A percentile compares a stretch with the other conserved stretches of the same genome.
Conservation (phyloP, 2,113 vertebrate species). For the Macquaria australasica region DNA sequence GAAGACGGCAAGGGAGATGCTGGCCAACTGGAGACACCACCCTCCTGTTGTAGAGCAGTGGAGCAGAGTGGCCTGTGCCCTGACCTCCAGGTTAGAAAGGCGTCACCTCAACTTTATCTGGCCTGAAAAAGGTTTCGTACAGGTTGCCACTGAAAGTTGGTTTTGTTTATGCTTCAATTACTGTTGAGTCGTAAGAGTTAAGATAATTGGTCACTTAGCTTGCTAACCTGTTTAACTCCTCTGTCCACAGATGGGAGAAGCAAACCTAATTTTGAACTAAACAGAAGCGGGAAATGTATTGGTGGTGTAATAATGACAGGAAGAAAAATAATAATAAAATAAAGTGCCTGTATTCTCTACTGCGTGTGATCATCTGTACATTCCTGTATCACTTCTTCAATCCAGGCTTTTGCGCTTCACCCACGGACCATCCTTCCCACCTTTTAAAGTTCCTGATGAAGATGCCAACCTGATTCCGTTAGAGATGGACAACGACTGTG, state of each 20-base stretch:
- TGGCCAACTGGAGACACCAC: slow-evolving; percentile 97
- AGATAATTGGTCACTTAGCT: neutral
- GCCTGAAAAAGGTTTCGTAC: neutral
- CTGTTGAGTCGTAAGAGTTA: neutral
- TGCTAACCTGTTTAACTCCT: neutral
- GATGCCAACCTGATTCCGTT: slow-evolving; percentile 93
- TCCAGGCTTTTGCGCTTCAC: slow-evolving; percentile 92
- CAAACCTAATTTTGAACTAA: neutral
- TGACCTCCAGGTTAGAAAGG: slow-evolving; percentile 91
- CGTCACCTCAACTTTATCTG: neutral
- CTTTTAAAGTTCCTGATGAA: slow-evolving; percentile 96
- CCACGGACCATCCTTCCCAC: slow-evolving; percentile 94
- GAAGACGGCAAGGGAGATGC: slow-evolving; percentile 97
- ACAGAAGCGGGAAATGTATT: neutral
- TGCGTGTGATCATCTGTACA: neutral
- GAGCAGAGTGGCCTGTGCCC: slow-evolving; percentile 95
- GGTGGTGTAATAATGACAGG: neutral
- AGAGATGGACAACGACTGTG: slow-evolving; percentile 96
- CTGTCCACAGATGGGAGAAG: neutral
- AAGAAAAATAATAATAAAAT: neutral
- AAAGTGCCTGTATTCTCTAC: neutral
- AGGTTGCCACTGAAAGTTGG: neutral
- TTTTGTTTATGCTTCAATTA: neutral
- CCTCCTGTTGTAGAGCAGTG: slow-evolving; percentile 98
- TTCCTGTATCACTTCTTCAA: slow-evolving; percentile 40